Evolutionary conservation across 2,113 vertebrate species (phyloP).

Genomic region (Daphoenositta chrysoptera): DNA sequence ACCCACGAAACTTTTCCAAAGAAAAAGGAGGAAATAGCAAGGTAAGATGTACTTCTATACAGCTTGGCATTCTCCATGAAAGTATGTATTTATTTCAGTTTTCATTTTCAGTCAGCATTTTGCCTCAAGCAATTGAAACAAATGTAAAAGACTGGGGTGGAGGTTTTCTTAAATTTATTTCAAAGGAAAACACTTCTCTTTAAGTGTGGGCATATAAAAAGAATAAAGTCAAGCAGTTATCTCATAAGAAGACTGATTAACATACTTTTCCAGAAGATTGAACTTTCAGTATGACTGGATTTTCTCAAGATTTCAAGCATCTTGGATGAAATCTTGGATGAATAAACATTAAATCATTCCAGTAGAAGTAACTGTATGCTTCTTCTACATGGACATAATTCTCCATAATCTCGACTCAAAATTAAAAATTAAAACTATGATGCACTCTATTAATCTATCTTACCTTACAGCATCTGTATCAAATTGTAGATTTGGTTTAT

Average conservation of each 20-base stretch:
- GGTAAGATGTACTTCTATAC: neutral
- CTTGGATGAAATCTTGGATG: neutral
- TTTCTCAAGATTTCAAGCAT: neutral
- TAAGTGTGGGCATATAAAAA: neutral
- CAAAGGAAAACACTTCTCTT: neutral
- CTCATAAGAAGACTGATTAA: neutral
- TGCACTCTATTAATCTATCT: neutral
- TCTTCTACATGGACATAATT: neutral
- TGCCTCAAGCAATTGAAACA: neutral
- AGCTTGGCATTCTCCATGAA: neutral
- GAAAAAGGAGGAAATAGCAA: neutral
- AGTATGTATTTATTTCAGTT: neutral
- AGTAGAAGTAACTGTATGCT: neutral
- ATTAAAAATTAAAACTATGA: neutral
- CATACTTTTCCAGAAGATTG: neutral
- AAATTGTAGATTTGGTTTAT: constrained; percentile 94
- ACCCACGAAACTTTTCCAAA: neutral
- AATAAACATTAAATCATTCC: neutral
- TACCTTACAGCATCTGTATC: constrained; percentile 97
- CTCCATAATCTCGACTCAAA: neutral
- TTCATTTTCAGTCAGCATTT: neutral
- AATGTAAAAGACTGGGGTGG: neutral
- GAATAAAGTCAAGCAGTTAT: neutral
- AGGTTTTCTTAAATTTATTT: neutral
- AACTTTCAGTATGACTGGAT: neutral